Evolutionary conservation across 2,888 invertebrate genomes (phyloP), one percentile per base, ranked within the genome.

Genomic region (Julus scanicus): DNA sequence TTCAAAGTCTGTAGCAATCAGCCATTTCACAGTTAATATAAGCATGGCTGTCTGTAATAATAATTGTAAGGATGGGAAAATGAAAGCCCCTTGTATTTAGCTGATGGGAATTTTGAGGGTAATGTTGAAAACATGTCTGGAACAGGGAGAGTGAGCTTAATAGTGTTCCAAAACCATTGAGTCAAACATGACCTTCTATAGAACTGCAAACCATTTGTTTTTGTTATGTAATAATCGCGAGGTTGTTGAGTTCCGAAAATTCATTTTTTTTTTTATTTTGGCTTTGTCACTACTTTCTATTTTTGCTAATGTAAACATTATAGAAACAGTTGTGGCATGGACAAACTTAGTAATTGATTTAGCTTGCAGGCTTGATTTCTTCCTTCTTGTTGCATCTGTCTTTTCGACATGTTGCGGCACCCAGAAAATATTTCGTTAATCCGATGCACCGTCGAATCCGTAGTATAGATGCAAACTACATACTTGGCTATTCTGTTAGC

Each of bases 11-110:
- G 86, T 86, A 48, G 86, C 53, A 53, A 49, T 86, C 53, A 49
- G 48, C 53, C 53, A 49, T 86, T 86, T 86, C 53, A 53, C 53
- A 86, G 86, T 48, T 48, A 86, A 44, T 49, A 86, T 49, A 53
- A 40, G 86, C 48, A 29, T 48, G 86, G 86, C 86, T 86, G 53
- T 86, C 80, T 80, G 80, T 37, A 80, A 80, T 80, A 80, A 80
- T 80, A 37, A 37, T 80, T 29, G 37, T 37, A 80, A 80, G 80
- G 80, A 80, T 15, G 80, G 80, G 80, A 80, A 80, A 80, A 80
- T 80, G 80, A 37, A 80, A 80, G 80, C 80, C 37, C 37, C 80
- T 37, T 80, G 37, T 37, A 37, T 80, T 80, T 80, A 15, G 37
- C 13, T 80, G 80, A 80, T 80, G 80, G 80, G 80, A 80, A 80